Evolutionary conservation across 2,888 invertebrate species (phyloP), one percentile per base, ranked within the genome.

Genomic region (Therioaphis trifolii): DNA sequence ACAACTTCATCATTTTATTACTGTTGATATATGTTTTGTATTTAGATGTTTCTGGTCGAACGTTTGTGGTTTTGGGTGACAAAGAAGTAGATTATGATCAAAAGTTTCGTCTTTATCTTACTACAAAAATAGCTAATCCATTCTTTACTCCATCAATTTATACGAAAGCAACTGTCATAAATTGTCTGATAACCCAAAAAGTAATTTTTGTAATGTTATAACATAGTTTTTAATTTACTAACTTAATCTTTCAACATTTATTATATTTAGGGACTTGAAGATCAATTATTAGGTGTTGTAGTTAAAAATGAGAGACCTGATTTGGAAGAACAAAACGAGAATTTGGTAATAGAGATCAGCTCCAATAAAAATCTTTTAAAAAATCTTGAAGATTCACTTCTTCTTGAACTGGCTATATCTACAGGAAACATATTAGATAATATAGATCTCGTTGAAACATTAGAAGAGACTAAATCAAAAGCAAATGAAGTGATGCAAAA

Each of bases 341-440:
- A 90, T 24, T 91, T 97, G 14, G 95, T 97, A 85, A 90, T 92
- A 29, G 95, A 96, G 88, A 96, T 96, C 0, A 94, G 94, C 87
- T 93, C 93, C 85, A 96, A 97, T 89, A 96, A 96, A 88, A 94
- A 93, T 87, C 89, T 96, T 4, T 90, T 97, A 75, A 93, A 95
- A 82, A 93, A 94, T 68, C 89, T 97, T 0, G 97, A 97, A 88
- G 95, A 97, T 88, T 95, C 95, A 0, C 89, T 97, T 78, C 90
- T 97, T 2, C 89, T 94, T 71, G 96, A 97, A 88, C 90, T 97
- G 86, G 94, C 96, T 1, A 94, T 94, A 0, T 95, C 95, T 0
- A 49, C 72, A 9, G 97, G 96, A 21, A 96, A 96, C 89, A 97
- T 97, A 96, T 89, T 97, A 87, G 97, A 97, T 88, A 97, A 97